phyloP scores from a whole-genome alignment of 2,113 vertebrate genomes.

The Cygnus buccinator region DNA sequence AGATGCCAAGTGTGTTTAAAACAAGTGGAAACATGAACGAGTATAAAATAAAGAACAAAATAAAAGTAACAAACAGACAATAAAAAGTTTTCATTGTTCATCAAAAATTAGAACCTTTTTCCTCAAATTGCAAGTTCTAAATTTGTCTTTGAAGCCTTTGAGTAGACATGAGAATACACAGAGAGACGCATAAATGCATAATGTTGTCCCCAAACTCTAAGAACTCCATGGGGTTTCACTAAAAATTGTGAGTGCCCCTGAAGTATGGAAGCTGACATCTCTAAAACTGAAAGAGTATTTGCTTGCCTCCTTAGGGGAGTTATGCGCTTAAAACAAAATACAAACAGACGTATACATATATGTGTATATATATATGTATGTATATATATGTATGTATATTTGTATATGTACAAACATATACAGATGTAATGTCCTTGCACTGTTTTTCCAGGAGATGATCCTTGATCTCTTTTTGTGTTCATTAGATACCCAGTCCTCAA shows the following conservation, averaged over 20 bases:
- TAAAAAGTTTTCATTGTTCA: not conserved
- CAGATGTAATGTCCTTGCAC: not conserved
- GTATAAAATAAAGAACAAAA: not conserved
- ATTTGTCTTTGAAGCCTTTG: not conserved
- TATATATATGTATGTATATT: not conserved
- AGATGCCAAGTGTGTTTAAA: not conserved
- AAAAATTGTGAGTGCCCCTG: not conserved
- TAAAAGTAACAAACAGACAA: not conserved
- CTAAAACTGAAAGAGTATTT: not conserved
- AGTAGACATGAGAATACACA: not conserved
- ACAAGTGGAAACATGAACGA: conserved; percentile 12
- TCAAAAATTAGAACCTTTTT: not conserved
- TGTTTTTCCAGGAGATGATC: not conserved
- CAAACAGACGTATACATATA: not conserved
- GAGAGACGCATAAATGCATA: not conserved
- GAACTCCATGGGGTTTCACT: not conserved
- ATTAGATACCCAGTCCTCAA: not conserved
- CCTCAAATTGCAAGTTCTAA: not conserved
- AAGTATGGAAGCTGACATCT: not conserved
- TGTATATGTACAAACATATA: no score
- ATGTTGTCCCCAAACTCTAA: not conserved
- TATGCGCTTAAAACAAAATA: not conserved
- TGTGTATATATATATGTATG: not conserved
- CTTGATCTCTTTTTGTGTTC: not conserved
- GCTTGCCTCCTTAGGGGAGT: not conserved